These are phyloP conservation scores for Cyphomyrmex costatus DNA, from an alignment of 1,140 invertebrate genomes.

Conservation along the genomic window DNA sequence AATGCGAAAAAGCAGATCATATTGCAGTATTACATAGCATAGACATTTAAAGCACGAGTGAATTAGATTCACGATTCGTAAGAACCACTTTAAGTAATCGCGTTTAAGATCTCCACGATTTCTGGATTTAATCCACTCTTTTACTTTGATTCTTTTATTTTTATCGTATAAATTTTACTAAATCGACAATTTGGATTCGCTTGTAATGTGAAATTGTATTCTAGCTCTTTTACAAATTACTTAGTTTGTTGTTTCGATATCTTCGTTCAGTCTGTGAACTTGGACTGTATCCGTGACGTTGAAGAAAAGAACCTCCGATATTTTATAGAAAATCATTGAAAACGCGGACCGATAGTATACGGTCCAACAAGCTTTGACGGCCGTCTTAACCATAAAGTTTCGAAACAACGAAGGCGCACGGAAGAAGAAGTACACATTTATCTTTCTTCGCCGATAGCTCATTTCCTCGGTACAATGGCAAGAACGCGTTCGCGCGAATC, in stretches of 20 bases:
- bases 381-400: constrained; percentile 23
- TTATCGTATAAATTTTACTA: not conserved
- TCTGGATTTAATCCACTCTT: not conserved
- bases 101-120: not conserved
- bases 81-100: not conserved
- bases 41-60: not conserved
- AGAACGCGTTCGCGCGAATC: constrained; percentile 20
- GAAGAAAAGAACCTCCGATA: not conserved
- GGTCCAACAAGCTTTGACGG: not conserved
- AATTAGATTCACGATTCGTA: not conserved
- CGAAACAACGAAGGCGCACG: constrained; percentile 17
- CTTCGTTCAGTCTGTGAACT: not conserved
- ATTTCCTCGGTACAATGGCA: constrained; percentile 37
- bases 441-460: constrained; percentile 52
- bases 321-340: constrained; percentile 4
- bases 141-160: constrained; percentile 23
- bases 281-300: not conserved
- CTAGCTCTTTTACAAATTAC: not conserved
- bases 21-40: not conserved
- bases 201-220: not conserved
- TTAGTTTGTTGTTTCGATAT: not conserved
- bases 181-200: not conserved
- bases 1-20: not conserved
- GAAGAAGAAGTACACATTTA: constrained; percentile 8
- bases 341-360: not conserved